Evolutionary conservation across 2,888 invertebrate genomes (phyloP), one percentile per base, ranked within the genome.

Genomic region (Lasius platythorax): DNA sequence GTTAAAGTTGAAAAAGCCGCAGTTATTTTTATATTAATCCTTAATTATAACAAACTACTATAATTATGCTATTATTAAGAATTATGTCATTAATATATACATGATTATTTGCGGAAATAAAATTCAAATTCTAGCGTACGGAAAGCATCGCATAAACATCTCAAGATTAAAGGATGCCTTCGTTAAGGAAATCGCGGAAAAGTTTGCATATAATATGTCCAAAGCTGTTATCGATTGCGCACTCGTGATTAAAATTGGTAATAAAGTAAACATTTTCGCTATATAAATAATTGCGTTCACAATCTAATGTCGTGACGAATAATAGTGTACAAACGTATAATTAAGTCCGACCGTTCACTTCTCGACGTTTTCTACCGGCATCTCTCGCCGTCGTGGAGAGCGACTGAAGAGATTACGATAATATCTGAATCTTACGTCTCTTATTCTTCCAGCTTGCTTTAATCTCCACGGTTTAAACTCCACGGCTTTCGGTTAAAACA

Each of bases 361-460:
- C 78, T 2, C 58, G 72, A 33, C 70, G 9, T 76, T 67, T 76
- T 53, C 76, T 33, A 15, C n/a, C 43, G 33, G 43, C 23, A 15
- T 56, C 76, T 37, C 37, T 37, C 58, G 30, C 53, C 50, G 46
- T 72, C n/a, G 46, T 28, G 46, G 43, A 66, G 73, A 74, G 70
- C 53, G 61, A 53, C 43, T 37, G 78, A 85, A 74, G 61, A 70
- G 85, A 76, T 73, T 85, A 64, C 72, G 79, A 85, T 74, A 72
- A 84, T 85, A 85, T 85, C 85, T 79, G 37, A 63, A 85, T 85
- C 72, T 85, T 85, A 85, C 63, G 70, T 85, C 74, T 85, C 72
- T 53, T 53, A 70, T 85, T 85, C 85, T 79, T 85, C 73, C 85
- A 50, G 79, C 74, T 85, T 70, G 46, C 74, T 70, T 85, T 85